Percentiles rank a stretch among this genome's conserved stretches.
Conservation (phyloP, 2,113 vertebrate species). For the Ctenomys sociabilis region DNA sequence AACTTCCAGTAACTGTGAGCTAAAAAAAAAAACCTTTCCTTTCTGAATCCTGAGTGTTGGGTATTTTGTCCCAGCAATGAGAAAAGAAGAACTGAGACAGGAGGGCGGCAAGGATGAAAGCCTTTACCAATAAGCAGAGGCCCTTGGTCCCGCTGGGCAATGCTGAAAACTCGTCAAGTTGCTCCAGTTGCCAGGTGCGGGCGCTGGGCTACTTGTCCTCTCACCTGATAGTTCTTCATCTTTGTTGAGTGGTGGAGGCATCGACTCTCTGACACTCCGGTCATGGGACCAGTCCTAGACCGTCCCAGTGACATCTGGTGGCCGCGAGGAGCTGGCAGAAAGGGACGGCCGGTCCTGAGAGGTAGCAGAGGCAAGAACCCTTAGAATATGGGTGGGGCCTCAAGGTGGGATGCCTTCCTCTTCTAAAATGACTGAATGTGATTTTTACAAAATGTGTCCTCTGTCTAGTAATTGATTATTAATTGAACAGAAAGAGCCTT, state of each 20-base stretch:
- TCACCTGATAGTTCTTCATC: not conserved
- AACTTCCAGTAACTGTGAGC: too few relatives aligned
- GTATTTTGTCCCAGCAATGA: too few relatives aligned
- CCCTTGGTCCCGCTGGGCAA: fast-evolving
- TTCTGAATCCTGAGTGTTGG: too few relatives aligned
- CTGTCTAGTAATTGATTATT: not conserved
- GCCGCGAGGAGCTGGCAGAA: not conserved
- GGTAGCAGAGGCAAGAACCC: not conserved
- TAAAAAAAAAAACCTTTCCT: too few relatives aligned
- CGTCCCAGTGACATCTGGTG: not conserved
- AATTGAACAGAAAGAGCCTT: not conserved
- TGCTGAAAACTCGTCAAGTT: not conserved
- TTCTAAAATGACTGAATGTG: not conserved
- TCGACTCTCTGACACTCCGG: not conserved
- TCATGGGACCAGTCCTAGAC: not conserved
- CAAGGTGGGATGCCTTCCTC: not conserved
- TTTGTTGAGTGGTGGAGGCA: not conserved
- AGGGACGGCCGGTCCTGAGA: not conserved
- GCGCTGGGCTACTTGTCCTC: not conserved
- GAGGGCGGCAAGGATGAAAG: not conserved
- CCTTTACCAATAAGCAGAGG: not conserved
- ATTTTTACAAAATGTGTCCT: not conserved
- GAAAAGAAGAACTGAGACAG: too few relatives aligned
- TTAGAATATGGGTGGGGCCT: too few relatives aligned
- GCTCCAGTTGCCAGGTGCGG: not conserved